Percentiles rank a stretch among this genome's conserved stretches.
phyloP scores from a whole-genome alignment of 2,113 vertebrate species.

The Pelecanus crispus region DNA sequence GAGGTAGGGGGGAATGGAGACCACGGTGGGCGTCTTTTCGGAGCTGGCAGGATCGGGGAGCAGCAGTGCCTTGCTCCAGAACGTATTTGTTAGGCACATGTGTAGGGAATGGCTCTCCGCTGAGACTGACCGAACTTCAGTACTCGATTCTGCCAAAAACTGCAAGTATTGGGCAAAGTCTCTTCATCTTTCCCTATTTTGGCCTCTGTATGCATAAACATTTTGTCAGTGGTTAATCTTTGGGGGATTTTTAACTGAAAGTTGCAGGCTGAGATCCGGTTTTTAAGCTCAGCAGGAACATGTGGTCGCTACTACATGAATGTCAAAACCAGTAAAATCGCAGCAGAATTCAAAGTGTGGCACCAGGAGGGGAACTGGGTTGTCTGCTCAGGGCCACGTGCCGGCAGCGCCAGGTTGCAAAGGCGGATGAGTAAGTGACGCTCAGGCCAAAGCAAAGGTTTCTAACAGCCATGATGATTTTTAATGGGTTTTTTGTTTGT shows the following conservation, averaged over 20 bases:
- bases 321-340: not conserved
- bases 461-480: fast-evolving
- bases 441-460: not conserved
- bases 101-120: not conserved
- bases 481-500: not conserved
- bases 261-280: not conserved
- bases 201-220: not conserved
- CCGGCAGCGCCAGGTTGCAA: not conserved
- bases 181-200: not conserved
- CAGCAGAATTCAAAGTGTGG: not conserved
- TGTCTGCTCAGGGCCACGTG: not conserved
- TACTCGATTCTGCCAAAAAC: not conserved
- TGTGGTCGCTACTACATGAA: not conserved
- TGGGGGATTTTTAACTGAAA: not conserved
- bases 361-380: not conserved
- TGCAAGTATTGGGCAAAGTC: not conserved
- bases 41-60: not conserved
- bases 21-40: fast-evolving
- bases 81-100: not conserved
- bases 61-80: not conserved
- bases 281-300: not conserved
- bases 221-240: not conserved
- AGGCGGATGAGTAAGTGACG: not conserved
- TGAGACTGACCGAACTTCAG: not conserved
- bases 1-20: not conserved